Percentiles rank a stretch among this genome's conserved stretches.
Evolutionary conservation across 2,888 invertebrate species (phyloP).

Genomic region (Drosophila birchii): DNA sequence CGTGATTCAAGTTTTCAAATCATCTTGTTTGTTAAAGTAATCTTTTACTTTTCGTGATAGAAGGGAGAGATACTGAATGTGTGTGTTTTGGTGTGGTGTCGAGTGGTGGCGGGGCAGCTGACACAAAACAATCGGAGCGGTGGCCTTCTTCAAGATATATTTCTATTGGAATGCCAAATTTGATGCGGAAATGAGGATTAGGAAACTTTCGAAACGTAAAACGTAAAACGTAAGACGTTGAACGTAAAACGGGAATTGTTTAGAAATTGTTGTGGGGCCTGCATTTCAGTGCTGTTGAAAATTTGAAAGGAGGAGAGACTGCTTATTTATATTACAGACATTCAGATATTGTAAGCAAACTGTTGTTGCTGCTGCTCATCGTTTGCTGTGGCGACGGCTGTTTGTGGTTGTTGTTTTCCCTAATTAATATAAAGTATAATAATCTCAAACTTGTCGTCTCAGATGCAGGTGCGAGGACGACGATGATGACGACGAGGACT

Average conservation of each 20-base stretch:
- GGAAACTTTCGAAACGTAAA: slow-evolving; percentile 5
- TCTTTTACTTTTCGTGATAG: slow-evolving; percentile 44
- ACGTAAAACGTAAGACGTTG: neutral
- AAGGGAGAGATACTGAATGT: slow-evolving; percentile 33
- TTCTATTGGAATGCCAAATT: slow-evolving; percentile 46
- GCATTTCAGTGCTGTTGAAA: slow-evolving; percentile 32
- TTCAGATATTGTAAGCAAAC: slow-evolving; percentile 69
- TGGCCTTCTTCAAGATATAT: slow-evolving; percentile 19
- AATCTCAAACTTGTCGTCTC: slow-evolving; percentile 84
- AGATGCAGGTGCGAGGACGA: slow-evolving; percentile 75
- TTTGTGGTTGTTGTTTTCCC: slow-evolving; percentile 46
- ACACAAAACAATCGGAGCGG: slow-evolving; percentile 20
- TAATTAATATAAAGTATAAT: slow-evolving; percentile 73
- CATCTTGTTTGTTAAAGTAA: slow-evolving; percentile 44
- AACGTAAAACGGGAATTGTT: slow-evolving; percentile 12
- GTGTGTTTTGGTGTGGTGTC: slow-evolving; percentile 12
- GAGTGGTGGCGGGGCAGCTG: slow-evolving; percentile 22
- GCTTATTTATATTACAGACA: slow-evolving; percentile 79
- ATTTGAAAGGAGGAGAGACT: slow-evolving; percentile 54
- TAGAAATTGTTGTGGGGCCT: slow-evolving; percentile 33
- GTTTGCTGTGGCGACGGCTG: slow-evolving; percentile 39
- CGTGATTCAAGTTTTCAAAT: slow-evolving; percentile 41
- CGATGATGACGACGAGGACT: slow-evolving; percentile 50
- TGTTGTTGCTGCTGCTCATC: slow-evolving; percentile 27
- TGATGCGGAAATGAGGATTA: slow-evolving; percentile 8